Percentiles rank a stretch among this genome's conserved stretches.
Conservation (phyloP, 2,888 invertebrate species). For the Ligdia adustata region DNA sequence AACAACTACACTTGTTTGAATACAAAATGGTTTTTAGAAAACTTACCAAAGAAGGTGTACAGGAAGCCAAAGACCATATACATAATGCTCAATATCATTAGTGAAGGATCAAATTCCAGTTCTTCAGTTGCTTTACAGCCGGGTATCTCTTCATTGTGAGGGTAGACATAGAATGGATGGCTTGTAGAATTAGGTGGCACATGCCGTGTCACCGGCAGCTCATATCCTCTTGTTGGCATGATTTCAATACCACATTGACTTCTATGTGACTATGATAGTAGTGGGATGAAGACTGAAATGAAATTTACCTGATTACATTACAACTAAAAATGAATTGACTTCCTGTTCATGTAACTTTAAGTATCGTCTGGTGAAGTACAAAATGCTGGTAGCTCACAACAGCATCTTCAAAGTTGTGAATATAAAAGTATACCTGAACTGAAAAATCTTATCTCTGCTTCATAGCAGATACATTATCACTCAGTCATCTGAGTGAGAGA, state of each 20-base stretch:
- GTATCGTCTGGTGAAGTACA: too few species aligned
- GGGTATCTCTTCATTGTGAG: constrained; percentile 2
- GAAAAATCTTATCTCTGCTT: too few species aligned
- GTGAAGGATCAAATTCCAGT: neutral
- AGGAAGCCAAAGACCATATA: constrained; percentile 92
- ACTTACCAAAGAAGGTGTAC: constrained; percentile 92
- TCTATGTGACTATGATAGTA: neutral
- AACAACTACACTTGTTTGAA: too few species aligned
- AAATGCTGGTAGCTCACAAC: too few species aligned
- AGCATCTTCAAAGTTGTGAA: too few species aligned
- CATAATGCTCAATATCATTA: constrained; percentile 62
- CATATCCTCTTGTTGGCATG: constrained; percentile 5
- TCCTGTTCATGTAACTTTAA: too few species aligned
- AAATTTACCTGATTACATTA: too few species aligned
- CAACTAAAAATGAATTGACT: too few species aligned
- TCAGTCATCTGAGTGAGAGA: too few species aligned
- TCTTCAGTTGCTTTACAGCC: constrained; percentile 7
- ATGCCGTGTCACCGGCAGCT: constrained; percentile 9
- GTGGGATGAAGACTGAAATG: constrained; percentile 8
- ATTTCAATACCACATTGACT: constrained; percentile 8
- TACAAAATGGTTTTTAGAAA: constrained; percentile 11
- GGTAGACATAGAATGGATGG: constrained; percentile 4
- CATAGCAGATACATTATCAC: too few species aligned
- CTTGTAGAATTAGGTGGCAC: constrained; percentile 1
- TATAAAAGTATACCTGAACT: too few species aligned